phyloP scores from a whole-genome alignment of 1,140 invertebrate genomes.

The Heliconius congener region DNA sequence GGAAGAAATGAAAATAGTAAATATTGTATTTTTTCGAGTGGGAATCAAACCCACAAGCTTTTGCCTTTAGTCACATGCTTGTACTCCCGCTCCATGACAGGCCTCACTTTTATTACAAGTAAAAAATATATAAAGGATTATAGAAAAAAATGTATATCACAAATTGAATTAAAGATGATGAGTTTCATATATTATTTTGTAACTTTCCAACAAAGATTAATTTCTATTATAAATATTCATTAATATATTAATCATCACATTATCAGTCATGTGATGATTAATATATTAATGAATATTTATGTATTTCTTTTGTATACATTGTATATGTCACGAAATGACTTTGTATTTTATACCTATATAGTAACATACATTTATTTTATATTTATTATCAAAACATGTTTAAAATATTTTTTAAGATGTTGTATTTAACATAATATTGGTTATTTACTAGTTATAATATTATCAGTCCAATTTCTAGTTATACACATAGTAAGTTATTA shows the following conservation, averaged over 20 bases:
- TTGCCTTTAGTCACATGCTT: no score
- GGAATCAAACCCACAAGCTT: no score
- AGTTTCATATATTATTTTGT: background rate
- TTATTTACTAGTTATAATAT: background rate
- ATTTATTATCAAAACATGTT: background rate
- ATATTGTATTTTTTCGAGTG: no score
- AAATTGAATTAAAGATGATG: background rate
- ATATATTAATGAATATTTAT: background rate
- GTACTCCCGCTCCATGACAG: no score
- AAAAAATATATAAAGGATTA: no score
- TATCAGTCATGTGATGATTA: background rate
- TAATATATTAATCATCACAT: no score
- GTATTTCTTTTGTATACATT: background rate
- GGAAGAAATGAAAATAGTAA: no score
- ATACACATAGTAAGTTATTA: background rate
- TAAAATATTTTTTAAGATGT: background rate
- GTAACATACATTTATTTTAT: background rate
- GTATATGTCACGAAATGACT: background rate
- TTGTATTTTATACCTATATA: background rate
- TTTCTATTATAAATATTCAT: no score
- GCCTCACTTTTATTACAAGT: no score
- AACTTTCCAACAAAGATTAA: constrained; percentile 7
- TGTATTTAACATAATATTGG: background rate
- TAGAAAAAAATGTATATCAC: background rate
- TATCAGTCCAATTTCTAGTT: background rate